These are phyloP conservation scores for Cardiocondyla obscurior DNA, from an alignment of 1,140 invertebrate species.

Conservation along the genomic window DNA sequence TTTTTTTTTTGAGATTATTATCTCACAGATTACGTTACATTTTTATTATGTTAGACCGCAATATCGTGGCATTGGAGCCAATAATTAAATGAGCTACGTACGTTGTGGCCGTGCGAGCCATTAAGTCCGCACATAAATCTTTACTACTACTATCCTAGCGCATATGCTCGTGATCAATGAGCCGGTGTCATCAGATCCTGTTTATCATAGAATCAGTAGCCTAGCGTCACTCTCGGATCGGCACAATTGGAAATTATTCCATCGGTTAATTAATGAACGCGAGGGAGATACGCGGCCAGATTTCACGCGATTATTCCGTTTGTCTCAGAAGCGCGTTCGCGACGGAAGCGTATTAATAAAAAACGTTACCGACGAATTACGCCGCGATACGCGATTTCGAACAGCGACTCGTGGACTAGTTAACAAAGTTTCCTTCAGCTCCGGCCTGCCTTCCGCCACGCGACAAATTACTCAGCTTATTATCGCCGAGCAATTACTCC, in stretches of 20 bases:
- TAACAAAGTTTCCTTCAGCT: neutral
- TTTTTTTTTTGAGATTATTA: too few species aligned
- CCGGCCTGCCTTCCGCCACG: neutral
- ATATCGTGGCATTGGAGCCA: neutral
- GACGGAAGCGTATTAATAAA: neutral
- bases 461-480: constrained; percentile 42
- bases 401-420: neutral
- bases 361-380: neutral
- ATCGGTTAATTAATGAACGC: constrained; percentile 42
- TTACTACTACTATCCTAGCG: constrained; percentile 49
- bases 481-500: constrained; percentile 34
- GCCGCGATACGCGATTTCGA: neutral
- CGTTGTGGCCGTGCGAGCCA: neutral
- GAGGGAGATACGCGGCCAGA: neutral
- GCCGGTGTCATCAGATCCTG: constrained; percentile 29
- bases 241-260: constrained; percentile 18
- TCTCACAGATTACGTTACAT: too few species aligned
- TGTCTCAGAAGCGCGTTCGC: neutral
- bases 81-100: constrained; percentile 41
- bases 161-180: constrained; percentile 51
- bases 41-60: neutral
- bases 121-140: constrained; percentile 57
- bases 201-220: constrained; percentile 18
- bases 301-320: constrained; percentile 37
- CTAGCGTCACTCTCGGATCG: constrained; percentile 10